These are phyloP conservation scores for Poeciliopsis prolifica DNA, from an alignment of 2,113 vertebrate species.

Conservation along the genomic window DNA sequence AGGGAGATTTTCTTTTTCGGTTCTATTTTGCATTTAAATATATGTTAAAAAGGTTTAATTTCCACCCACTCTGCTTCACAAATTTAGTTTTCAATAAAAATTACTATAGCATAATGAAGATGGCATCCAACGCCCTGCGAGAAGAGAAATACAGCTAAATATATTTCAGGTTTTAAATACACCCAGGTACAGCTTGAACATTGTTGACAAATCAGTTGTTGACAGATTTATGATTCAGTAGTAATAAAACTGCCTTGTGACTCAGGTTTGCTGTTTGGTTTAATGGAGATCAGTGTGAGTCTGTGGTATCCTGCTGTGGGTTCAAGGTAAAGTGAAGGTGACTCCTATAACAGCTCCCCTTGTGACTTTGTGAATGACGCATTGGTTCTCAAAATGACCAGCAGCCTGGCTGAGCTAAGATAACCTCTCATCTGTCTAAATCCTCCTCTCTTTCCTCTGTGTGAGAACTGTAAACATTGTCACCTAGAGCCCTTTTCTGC, in stretches of 20 bases:
- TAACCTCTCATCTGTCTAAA: background rate
- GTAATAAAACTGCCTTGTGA: slow-evolving; percentile 7
- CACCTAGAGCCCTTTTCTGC: background rate
- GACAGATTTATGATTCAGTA: slow-evolving; percentile 12
- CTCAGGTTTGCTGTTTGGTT: slow-evolving; percentile 8
- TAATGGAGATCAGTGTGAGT: slow-evolving; percentile 21
- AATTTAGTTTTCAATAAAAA: background rate
- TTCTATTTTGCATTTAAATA: background rate
- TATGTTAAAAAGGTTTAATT: background rate
- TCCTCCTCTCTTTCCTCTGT: slow-evolving; percentile 7
- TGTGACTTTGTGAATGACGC: slow-evolving; percentile 62
- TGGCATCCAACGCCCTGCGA: background rate
- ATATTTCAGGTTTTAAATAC: background rate
- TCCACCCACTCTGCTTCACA: background rate
- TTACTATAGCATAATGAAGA: background rate
- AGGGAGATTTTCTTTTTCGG: too few species aligned
- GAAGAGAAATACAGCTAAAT: background rate
- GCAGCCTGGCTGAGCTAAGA: slow-evolving; percentile 18
- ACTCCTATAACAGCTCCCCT: slow-evolving; percentile 33
- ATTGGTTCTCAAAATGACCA: slow-evolving; percentile 40
- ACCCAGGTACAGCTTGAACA: background rate
- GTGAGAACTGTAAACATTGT: slow-evolving; percentile 6
- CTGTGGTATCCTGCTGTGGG: slow-evolving; percentile 9
- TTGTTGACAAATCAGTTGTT: background rate
- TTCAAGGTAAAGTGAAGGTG: slow-evolving; percentile 27